phyloP scores from a whole-genome alignment of 2,113 vertebrate genomes.

The Eupsittula cactorum region DNA sequence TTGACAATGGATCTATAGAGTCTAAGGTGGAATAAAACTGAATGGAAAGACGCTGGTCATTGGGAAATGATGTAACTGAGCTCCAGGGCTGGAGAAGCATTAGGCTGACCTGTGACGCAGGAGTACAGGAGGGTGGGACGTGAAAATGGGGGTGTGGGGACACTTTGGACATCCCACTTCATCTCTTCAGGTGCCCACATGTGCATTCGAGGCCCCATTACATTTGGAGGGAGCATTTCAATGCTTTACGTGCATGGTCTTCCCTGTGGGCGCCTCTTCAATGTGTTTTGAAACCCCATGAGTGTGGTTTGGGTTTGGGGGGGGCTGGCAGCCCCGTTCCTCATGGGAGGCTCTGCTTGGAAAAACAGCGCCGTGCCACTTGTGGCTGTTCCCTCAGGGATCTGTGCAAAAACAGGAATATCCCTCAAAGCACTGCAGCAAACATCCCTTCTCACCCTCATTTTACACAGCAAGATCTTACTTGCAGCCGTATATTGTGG shows the following conservation, averaged over 20 bases:
- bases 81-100: not conserved
- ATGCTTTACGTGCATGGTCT: accelerated
- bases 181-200: not conserved
- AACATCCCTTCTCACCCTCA: not conserved
- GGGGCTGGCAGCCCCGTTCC: not conserved
- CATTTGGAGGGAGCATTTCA: not conserved
- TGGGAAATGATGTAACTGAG: not conserved
- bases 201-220: accelerated
- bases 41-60: not conserved
- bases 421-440: conserved; percentile 19
- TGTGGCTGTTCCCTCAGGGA: not conserved
- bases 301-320: not conserved
- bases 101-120: not conserved
- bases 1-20: accelerated
- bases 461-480: not conserved
- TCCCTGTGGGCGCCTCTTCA: not conserved
- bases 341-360: not conserved
- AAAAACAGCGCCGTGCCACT: not conserved
- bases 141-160: not conserved
- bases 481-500: not conserved
- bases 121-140: not conserved
- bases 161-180: not conserved
- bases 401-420: not conserved
- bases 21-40: not conserved
- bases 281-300: not conserved